Conservation (phyloP, 1,140 invertebrate species). For the Agrilus planipennis region DNA sequence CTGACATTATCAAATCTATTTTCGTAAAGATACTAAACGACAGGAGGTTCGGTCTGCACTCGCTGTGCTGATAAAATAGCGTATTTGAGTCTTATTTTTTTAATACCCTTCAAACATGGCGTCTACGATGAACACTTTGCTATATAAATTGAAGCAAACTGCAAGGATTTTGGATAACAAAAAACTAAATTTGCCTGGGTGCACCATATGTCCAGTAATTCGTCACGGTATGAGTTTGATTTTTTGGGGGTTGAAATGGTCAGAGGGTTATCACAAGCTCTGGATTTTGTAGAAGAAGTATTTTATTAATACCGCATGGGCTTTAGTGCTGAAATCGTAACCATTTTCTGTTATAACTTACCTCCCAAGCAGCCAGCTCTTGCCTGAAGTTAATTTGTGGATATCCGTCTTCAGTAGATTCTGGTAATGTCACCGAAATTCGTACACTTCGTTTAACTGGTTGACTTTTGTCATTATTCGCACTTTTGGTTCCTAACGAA, state of each 20-base stretch:
- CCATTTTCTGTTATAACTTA: constrained; percentile 39
- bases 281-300: too few species aligned
- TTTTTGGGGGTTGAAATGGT: too few species aligned
- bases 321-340: constrained; percentile 21
- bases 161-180: constrained; percentile 15
- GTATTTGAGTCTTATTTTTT: constrained; percentile 23
- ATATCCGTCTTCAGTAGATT: constrained; percentile 51
- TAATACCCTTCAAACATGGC: constrained; percentile 29
- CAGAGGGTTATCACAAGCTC: too few species aligned
- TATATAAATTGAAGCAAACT: constrained; percentile 13
- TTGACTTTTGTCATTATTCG: constrained; percentile 21
- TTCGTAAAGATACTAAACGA: too few species aligned
- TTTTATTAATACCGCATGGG: too few species aligned
- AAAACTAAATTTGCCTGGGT: constrained; percentile 9
- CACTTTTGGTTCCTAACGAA: constrained; percentile 25
- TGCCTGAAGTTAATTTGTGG: constrained; percentile 54
- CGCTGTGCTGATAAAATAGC: too few species aligned
- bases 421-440: constrained; percentile 44
- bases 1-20: too few species aligned
- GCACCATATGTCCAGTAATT: too few species aligned
- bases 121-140: constrained; percentile 13
- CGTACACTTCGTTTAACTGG: constrained; percentile 36
- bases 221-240: too few species aligned
- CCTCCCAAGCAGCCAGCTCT: constrained; percentile 46
- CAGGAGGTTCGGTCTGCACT: too few species aligned